phyloP scores from a whole-genome alignment of 2,888 invertebrate genomes.

The Ceraclea dissimilis region DNA sequence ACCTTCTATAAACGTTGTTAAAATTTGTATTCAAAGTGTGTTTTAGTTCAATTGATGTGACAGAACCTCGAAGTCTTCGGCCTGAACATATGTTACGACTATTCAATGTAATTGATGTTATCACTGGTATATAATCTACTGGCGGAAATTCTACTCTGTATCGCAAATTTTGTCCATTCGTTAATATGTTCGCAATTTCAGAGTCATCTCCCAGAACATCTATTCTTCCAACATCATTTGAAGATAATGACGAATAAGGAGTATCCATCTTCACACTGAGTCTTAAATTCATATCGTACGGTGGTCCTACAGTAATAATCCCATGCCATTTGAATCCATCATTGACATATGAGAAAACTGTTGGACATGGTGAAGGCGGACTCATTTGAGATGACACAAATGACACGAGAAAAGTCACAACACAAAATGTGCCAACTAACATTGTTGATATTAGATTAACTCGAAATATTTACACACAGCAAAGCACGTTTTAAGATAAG shows the following conservation, averaged over 20 bases:
- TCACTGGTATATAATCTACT: conserved; percentile 30
- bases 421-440: not conserved
- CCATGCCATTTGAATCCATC: conserved; percentile 21
- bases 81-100: conserved; percentile 33
- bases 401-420: not conserved
- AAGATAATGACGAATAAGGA: conserved; percentile 2
- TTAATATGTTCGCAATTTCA: conserved; percentile 26
- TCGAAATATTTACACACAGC: too few relatives aligned
- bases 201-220: conserved; percentile 12
- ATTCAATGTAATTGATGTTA: conserved; percentile 34
- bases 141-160: conserved; percentile 36
- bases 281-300: conserved; percentile 9
- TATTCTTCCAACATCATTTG: conserved; percentile 12
- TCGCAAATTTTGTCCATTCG: conserved; percentile 30
- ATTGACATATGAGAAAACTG: conserved; percentile 20
- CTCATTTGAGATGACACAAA: not conserved
- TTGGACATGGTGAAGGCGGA: conserved; percentile 22
- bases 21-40: conserved; percentile 25
- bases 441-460: too few relatives aligned
- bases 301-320: conserved; percentile 17
- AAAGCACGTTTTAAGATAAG: too few relatives aligned
- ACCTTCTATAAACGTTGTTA: not conserved
- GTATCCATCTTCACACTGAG: conserved; percentile 17
- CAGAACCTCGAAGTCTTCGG: conserved; percentile 29
- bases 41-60: conserved; percentile 34